Base-by-base conservation (phyloP, 2,797 vertebrate species). In the Microctenopoma lineatum region DNA sequence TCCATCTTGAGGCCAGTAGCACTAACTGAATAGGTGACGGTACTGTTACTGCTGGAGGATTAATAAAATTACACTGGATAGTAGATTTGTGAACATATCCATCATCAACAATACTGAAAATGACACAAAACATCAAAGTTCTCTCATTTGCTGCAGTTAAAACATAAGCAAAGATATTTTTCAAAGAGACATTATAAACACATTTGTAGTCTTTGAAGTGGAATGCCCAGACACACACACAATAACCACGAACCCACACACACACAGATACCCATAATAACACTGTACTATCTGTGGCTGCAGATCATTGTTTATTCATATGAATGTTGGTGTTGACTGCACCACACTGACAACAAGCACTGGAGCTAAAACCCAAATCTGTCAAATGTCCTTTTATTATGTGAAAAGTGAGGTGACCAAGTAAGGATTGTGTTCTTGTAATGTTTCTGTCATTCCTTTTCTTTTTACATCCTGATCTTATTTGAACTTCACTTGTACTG, bases 1-100 rank as follows among this genome's bases (percentile, higher is more conserved):
- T 21, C 86, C 87, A 86, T 69, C 89, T 77, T 67, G 73, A 74
- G 89, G 83, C 8, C 54, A 65, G 1, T 4, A n/a, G 47, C 5
- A 13, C 61, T 51, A 71, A 80, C 27, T 68, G 51, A 59, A 16
- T 5, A 6, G 4, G 29, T 32, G 29, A 7, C 5, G 1, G 29
- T 32, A 32, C 25, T 13, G 14, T 4, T 32, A 9, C 7, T 47
- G 3, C 44, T 34, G 7, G 18, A 54, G 13, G 9, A 25, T 5
- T 9, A 38, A 18, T 38, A 21, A n/a, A 27, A 14, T 32, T 5
- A 32, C 29, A 1, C 5, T 5, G 4, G 1, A 32, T 32, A 32
- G 29, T 32, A 32, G 29, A 32, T 15, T 7, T 18, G 15, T 56
- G 7, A 71, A 1, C 4, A 47, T 1, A 5, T 26, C 39, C 11